Percentiles rank a stretch among this genome's conserved stretches.
These are phyloP conservation scores for Ochropacha duplaris DNA, from an alignment of 2,888 invertebrate species.

Conservation along the genomic window DNA sequence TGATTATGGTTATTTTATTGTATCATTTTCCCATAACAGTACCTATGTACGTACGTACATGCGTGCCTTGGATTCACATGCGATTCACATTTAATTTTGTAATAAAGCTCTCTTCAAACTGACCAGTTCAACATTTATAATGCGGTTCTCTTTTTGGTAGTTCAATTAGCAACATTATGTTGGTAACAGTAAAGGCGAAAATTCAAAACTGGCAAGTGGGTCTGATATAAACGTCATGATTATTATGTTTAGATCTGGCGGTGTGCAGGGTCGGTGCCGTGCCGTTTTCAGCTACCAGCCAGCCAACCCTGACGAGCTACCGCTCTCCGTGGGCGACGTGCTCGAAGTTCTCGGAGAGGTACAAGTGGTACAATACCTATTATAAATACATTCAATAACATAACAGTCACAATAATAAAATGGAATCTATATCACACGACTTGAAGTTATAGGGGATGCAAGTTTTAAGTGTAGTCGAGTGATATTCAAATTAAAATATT, in stretches of 20 bases:
- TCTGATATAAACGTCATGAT: neutral
- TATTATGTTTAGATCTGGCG: conserved; percentile 45
- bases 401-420: neutral
- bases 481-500: no score
- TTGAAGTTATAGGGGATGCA: neutral
- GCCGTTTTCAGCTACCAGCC: conserved; percentile 96
- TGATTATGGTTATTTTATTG: no score
- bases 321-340: conserved; percentile 92
- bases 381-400: neutral
- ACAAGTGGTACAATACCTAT: conserved; percentile 6
- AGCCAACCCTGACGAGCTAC: conserved; percentile 96
- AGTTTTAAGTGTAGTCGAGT: neutral
- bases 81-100: neutral
- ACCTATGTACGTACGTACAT: no score
- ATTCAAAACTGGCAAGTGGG: no score
- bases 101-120: neutral
- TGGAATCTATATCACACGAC: neutral
- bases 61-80: no score
- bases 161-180: neutral
- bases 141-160: neutral
- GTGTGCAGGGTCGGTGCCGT: conserved; percentile 86
- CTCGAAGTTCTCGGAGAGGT: conserved; percentile 94
- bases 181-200: neutral
- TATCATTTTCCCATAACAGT: no score
- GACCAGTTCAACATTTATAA: neutral